Percentiles rank a stretch among this genome's conserved stretches.
These are phyloP conservation scores for Anthopleura xanthogrammica DNA, from an alignment of 92 coral and sea anemone genomes.

Conservation along the genomic window DNA sequence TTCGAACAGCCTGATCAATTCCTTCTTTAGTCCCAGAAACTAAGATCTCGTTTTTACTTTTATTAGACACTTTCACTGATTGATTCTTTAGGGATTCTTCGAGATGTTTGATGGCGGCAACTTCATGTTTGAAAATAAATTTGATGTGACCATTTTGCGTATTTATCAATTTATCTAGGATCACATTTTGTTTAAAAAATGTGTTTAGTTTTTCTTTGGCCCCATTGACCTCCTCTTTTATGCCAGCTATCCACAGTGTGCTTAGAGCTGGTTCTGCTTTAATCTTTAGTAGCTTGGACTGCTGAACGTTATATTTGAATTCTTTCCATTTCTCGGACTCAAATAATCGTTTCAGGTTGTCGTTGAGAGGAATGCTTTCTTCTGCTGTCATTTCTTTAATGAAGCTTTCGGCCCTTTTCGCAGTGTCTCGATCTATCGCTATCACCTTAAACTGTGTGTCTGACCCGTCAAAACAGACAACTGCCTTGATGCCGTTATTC, in stretches of 20 bases:
- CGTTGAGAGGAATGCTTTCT: constrained; percentile 41
- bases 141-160: constrained; percentile 41
- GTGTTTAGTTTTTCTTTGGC: constrained; percentile 12
- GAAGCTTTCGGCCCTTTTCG: constrained; percentile 30
- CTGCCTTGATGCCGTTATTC: constrained; percentile 13
- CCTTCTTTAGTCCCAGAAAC: constrained; percentile 20
- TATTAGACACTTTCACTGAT: constrained; percentile 28
- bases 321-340: constrained; percentile 53
- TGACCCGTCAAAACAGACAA: constrained; percentile 23
- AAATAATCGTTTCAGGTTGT: constrained; percentile 48
- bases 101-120: constrained; percentile 30
- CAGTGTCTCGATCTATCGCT: constrained; percentile 40
- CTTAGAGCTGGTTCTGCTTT: constrained; percentile 20
- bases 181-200: constrained; percentile 64
- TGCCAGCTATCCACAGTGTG: constrained; percentile 55
- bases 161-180: constrained; percentile 26
- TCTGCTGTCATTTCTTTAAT: constrained; percentile 41
- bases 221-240: constrained; percentile 35
- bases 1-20: not conserved
- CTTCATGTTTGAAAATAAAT: constrained; percentile 37
- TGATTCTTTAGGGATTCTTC: constrained; percentile 31
- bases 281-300: constrained; percentile 9
- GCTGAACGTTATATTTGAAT: constrained; percentile 11
- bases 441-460: constrained; percentile 25
- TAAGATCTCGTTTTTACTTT: constrained; percentile 10